Conservation (phyloP, 1,140 invertebrate species). For the Drosophila parabipectinata region DNA sequence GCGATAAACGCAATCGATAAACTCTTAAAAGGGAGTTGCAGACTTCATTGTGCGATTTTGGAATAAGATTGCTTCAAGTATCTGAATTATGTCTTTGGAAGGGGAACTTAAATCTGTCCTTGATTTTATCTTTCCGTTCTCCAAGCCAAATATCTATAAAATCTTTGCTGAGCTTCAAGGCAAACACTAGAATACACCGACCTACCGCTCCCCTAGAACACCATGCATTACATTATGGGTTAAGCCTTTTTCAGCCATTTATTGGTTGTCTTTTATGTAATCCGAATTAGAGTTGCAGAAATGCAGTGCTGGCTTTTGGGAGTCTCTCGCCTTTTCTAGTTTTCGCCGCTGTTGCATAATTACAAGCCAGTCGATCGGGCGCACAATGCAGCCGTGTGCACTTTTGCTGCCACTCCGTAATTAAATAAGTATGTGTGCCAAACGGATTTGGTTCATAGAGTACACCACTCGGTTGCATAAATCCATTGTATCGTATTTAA, state of each 20-base stretch:
- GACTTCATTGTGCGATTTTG: neutral
- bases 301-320: constrained; percentile 7
- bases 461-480: constrained; percentile 44
- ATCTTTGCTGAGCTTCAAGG: too few relatives aligned
- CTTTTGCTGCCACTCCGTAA: constrained; percentile 49
- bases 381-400: constrained; percentile 49
- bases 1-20: constrained; percentile 1
- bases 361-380: constrained; percentile 10
- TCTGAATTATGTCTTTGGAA: too few relatives aligned
- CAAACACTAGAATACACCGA: too few relatives aligned
- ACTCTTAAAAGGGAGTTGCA: neutral
- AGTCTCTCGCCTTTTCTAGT: constrained; percentile 23
- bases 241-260: neutral
- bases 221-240: neutral
- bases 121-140: too few relatives aligned
- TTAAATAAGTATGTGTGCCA: constrained; percentile 51
- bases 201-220: constrained; percentile 3
- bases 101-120: too few relatives aligned
- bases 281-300: neutral
- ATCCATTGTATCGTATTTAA: constrained; percentile 40
- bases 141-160: too few relatives aligned
- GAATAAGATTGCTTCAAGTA: too few relatives aligned
- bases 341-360: constrained; percentile 49
- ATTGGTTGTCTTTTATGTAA: constrained; percentile 3
- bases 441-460: constrained; percentile 20